Evolutionary conservation across 2,797 vertebrate genomes (phyloP).

Genomic region (Acrocephalus scirpaceus): DNA sequence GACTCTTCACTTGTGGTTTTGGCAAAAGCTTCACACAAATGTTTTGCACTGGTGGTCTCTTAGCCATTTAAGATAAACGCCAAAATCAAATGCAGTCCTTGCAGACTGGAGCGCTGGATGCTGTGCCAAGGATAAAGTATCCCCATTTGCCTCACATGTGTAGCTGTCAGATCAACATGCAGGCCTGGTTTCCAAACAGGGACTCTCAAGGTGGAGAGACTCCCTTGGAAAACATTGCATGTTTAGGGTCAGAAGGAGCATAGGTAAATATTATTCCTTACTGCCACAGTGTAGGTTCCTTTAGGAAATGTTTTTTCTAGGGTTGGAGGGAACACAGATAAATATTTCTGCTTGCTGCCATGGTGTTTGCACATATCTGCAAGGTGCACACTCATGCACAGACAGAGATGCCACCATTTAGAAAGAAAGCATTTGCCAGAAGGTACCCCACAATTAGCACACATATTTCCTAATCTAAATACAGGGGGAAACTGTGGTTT

Average conservation of each 20-base stretch:
- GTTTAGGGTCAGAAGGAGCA: not conserved
- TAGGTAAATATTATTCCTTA: not conserved
- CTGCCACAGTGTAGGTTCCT: not conserved
- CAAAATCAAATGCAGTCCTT: slow-evolving; percentile 86
- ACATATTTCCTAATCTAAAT: slow-evolving; percentile 27
- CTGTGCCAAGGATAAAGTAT: slow-evolving; percentile 75
- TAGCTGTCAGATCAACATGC: slow-evolving; percentile 58
- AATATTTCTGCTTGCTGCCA: not conserved
- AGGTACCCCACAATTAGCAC: slow-evolving; percentile 17
- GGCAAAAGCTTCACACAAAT: slow-evolving; percentile 85
- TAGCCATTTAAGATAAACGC: slow-evolving; percentile 83
- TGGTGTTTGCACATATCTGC: not conserved
- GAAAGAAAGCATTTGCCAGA: not conserved
- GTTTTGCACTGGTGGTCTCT: slow-evolving; percentile 86
- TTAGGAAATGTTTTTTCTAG: not conserved
- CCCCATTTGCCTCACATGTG: slow-evolving; percentile 58
- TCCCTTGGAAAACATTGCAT: not conserved
- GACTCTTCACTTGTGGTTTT: slow-evolving; percentile 87
- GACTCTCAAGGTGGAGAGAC: not conserved
- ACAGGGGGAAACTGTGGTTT: slow-evolving; percentile 45
- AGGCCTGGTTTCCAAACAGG: not conserved
- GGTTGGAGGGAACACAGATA: not conserved
- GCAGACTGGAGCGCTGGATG: slow-evolving; percentile 73
- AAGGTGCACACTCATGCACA: not conserved
- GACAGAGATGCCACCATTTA: not conserved